These are phyloP conservation scores for Felis catus DNA, from an alignment of 2,113 vertebrate genomes.

Conservation along the genomic window F.catus_Fca126_mat1.0 CM031423.1:76700001-76700500, in stretches of 20 bases:
- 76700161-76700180: background rate
- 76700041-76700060: background rate
- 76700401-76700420: background rate
- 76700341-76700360: background rate
- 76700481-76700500: background rate
- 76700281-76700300: accelerated
- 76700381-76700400: background rate
- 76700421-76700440: background rate
- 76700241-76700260: background rate
- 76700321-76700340: background rate
- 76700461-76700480: background rate
- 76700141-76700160: background rate
- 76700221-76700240: background rate
- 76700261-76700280: background rate
- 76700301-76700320: background rate
- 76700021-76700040: background rate
- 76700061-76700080: accelerated
- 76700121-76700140: background rate
- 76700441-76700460: background rate
- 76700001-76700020: background rate
- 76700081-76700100: background rate
- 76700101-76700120: background rate
- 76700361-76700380: background rate
- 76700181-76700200: background rate
- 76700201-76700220: too few species aligned